phyloP scores from a whole-genome alignment of 2,113 vertebrate genomes.

The Micromys minutus region DNA sequence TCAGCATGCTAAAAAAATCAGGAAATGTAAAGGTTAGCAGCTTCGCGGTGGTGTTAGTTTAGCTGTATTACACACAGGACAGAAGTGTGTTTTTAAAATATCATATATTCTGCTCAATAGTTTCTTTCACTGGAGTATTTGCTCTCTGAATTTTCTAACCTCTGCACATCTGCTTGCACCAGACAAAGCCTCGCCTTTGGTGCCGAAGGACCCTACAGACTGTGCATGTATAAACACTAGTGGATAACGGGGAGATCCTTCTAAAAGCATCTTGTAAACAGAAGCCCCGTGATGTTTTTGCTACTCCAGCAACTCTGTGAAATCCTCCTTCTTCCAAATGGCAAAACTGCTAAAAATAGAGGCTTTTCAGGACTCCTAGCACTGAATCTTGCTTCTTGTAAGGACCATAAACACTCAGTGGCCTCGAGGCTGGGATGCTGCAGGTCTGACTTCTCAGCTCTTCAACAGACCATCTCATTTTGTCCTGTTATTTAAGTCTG shows the following conservation, averaged over 20 bases:
- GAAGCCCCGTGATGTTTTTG: conserved; percentile 42
- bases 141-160: conserved; percentile 30
- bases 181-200: conserved; percentile 55
- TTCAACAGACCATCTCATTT: not conserved
- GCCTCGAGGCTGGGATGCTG: not conserved
- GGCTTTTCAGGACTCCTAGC: conserved; percentile 25
- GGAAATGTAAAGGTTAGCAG: conserved; percentile 53
- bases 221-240: conserved; percentile 25
- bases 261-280: conserved; percentile 64
- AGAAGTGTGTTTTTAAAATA: conserved; percentile 52
- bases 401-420: not conserved
- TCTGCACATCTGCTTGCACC: conserved; percentile 55
- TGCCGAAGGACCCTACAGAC: not conserved
- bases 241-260: not conserved
- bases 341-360: conserved; percentile 33
- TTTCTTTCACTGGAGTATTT: conserved; percentile 42
- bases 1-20: conserved; percentile 38
- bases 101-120: conserved; percentile 42
- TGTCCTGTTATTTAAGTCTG: conserved; percentile 26
- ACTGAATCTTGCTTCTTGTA: conserved; percentile 47
- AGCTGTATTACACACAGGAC: not conserved
- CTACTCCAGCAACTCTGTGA: conserved; percentile 42
- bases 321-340: conserved; percentile 27
- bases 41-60: conserved; percentile 54
- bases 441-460: conserved; percentile 38